Percentiles rank a stretch among this genome's conserved stretches.
phyloP scores from a whole-genome alignment of 2,888 invertebrate genomes.

The Nycteola revayana region DNA sequence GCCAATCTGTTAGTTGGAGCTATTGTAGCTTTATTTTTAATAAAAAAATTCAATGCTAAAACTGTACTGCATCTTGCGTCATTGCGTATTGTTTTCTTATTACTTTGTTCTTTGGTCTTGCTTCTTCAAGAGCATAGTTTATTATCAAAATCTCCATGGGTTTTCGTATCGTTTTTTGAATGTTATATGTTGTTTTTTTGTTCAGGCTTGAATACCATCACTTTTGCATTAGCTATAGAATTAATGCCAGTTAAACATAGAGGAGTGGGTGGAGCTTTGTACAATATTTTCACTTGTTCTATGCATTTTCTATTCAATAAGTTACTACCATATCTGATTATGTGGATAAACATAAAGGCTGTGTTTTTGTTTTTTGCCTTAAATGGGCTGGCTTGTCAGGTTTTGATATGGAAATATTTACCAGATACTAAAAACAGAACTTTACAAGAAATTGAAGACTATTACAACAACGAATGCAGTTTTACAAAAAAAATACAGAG shows the following conservation, averaged over 20 bases:
- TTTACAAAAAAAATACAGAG: neutral
- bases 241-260: constrained; percentile 31
- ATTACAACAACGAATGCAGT: constrained; percentile 10
- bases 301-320: constrained; percentile 16
- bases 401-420: constrained; percentile 23
- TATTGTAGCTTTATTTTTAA: constrained; percentile 13
- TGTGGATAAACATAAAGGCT: constrained; percentile 13
- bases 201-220: constrained; percentile 17
- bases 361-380: constrained; percentile 13
- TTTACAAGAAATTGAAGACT: constrained; percentile 13
- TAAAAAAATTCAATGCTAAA: constrained; percentile 16
- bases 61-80: constrained; percentile 11
- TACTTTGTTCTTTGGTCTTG: neutral
- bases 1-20: constrained; percentile 6
- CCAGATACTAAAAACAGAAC: constrained; percentile 31
- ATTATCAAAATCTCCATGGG: constrained; percentile 2
- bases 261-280: constrained; percentile 25
- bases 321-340: constrained; percentile 14
- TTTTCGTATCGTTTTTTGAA: constrained; percentile 11
- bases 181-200: constrained; percentile 9
- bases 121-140: constrained; percentile 1
- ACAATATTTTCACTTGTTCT: constrained; percentile 16
- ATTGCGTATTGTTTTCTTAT: constrained; percentile 6
- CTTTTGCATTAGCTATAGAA: constrained; percentile 20
- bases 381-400: constrained; percentile 1